These are phyloP conservation scores for Xylocampa areola DNA, from an alignment of 2,888 invertebrate species.

Conservation along the genomic window DNA sequence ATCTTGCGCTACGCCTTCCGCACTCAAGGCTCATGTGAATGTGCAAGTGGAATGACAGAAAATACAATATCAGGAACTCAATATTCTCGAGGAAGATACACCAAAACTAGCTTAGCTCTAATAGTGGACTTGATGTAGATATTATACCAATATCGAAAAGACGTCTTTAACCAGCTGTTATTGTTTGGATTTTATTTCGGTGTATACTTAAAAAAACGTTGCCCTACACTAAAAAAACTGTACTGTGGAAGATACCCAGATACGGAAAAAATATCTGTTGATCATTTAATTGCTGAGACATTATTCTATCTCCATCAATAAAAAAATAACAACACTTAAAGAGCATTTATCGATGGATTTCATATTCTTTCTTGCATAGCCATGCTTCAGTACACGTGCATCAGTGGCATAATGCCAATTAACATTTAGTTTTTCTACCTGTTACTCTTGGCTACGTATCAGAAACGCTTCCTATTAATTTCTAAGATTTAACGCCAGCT, in stretches of 20 bases:
- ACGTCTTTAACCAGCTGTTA: too few relatives aligned
- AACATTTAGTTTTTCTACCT: constrained; percentile 73
- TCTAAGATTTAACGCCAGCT: constrained; percentile 60
- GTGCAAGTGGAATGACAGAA: neutral
- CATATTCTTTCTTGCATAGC: constrained; percentile 38
- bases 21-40: neutral
- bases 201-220: too few relatives aligned
- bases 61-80: neutral
- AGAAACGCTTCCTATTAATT: constrained; percentile 68
- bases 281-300: too few relatives aligned
- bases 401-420: constrained; percentile 63
- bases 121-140: too few relatives aligned
- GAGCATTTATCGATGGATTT: constrained; percentile 31
- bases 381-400: constrained; percentile 54
- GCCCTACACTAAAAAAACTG: too few relatives aligned
- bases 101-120: neutral
- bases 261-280: too few relatives aligned
- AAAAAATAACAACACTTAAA: constrained; percentile 6
- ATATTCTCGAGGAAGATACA: neutral
- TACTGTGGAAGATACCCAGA: too few relatives aligned
- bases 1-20: neutral
- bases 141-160: too few relatives aligned
- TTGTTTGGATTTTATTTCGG: too few relatives aligned
- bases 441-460: constrained; percentile 77
- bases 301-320: neutral